A percentile compares a stretch with the other conserved stretches of the same genome.
Conservation (phyloP, 2,888 invertebrate genomes). For the Ethmia dodecea region DNA sequence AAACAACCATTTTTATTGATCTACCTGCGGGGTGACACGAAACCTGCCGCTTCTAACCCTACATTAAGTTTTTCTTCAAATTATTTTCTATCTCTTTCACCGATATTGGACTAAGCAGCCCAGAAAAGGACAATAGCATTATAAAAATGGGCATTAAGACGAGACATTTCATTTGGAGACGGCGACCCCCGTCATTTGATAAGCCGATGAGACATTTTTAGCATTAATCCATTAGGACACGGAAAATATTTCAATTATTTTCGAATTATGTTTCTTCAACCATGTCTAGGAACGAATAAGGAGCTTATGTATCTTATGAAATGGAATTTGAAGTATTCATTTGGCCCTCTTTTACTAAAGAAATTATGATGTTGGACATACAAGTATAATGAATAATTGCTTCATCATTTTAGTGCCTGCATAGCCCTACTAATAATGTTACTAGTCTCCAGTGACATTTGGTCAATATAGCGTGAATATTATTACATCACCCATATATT, state of each 20-base stretch:
- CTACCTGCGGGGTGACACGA: slow-evolving; percentile 74
- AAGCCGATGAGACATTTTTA: slow-evolving; percentile 66
- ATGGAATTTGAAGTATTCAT: no score
- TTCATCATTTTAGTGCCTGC: no score
- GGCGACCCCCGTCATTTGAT: slow-evolving; percentile 69
- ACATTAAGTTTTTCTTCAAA: slow-evolving; percentile 68
- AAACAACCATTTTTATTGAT: slow-evolving; percentile 71
- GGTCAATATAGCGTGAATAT: slow-evolving; percentile 32
- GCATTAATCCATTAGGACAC: slow-evolving; percentile 60
- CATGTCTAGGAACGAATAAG: neutral
- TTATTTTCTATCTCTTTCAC: slow-evolving; percentile 47
- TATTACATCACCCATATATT: slow-evolving; percentile 36
- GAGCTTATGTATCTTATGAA: neutral
- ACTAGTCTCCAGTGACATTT: slow-evolving; percentile 19
- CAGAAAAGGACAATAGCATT: slow-evolving; percentile 33
- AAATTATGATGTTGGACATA: no score
- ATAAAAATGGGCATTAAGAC: slow-evolving; percentile 50
- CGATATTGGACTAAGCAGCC: slow-evolving; percentile 11
- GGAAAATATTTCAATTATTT: slow-evolving; percentile 51
- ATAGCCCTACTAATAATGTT: no score
- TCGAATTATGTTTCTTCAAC: slow-evolving; percentile 26
- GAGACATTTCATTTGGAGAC: slow-evolving; percentile 66
- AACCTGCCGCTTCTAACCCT: slow-evolving; percentile 56
- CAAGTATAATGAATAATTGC: no score
- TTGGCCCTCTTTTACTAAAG: no score